Conservation (phyloP, 2,113 vertebrate species). For the Promerops cafer region DNA sequence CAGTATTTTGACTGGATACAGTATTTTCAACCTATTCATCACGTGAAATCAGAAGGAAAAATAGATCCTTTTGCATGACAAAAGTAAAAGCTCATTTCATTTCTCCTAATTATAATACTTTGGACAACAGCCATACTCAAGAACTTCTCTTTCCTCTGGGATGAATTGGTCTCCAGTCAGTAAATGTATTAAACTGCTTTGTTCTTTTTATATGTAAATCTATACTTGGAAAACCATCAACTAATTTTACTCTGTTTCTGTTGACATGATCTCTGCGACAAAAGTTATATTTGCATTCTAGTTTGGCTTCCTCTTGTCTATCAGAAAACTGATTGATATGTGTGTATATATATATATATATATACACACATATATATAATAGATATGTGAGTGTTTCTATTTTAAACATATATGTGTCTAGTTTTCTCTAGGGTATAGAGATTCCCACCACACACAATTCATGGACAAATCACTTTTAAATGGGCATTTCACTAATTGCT, state of each 20-base stretch:
- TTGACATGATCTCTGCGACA: constrained; percentile 39
- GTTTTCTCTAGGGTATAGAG: neutral
- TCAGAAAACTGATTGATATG: neutral
- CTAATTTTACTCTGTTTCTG: constrained; percentile 52
- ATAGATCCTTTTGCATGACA: neutral
- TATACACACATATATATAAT: neutral
- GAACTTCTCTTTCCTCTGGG: neutral
- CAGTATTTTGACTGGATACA: neutral
- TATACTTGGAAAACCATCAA: constrained; percentile 57
- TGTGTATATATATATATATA: neutral
- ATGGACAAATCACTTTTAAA: neutral
- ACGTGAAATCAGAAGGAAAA: neutral
- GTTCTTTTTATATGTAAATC: constrained; percentile 47
- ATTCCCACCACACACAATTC: neutral
- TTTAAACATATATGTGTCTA: neutral
- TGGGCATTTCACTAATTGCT: neutral
- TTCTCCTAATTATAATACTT: constrained; percentile 19
- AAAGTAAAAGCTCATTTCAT: neutral
- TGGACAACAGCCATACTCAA: neutral
- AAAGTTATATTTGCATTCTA: constrained; percentile 53
- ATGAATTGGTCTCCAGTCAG: neutral
- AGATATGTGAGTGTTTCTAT: neutral
- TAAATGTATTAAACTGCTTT: neutral
- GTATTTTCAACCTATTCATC: neutral
- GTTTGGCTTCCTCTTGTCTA: constrained; percentile 24